phyloP scores from a whole-genome alignment of 2,797 vertebrate genomes.

The Rhynchonycteris naso region DNA sequence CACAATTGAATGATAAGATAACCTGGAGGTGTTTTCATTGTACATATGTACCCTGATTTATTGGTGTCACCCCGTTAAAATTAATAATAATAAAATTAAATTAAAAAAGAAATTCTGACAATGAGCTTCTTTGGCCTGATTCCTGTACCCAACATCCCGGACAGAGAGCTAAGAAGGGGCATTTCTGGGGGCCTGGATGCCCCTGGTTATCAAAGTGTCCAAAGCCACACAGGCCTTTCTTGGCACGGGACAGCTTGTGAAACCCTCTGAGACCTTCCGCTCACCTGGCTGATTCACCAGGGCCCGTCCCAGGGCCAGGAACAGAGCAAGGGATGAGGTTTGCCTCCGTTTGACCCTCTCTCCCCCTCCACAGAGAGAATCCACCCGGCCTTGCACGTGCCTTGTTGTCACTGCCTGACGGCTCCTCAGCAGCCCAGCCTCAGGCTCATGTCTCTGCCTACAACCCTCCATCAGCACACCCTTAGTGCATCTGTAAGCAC shows the following conservation, averaged over 20 bases:
- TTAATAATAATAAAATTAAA: too few species aligned
- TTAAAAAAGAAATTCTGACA: too few species aligned
- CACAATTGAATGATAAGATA: too few species aligned
- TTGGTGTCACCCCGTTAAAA: too few species aligned
- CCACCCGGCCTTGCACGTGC: background rate
- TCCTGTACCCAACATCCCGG: background rate
- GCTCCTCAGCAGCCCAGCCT: background rate
- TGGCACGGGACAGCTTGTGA: background rate
- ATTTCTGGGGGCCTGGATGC: background rate
- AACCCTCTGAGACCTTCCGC: background rate
- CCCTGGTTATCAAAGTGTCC: background rate
- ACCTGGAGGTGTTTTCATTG: too few species aligned
- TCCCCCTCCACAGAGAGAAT: background rate
- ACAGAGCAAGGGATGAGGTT: background rate
- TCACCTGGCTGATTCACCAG: background rate
- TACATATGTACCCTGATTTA: too few species aligned
- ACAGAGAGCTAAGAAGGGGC: background rate
- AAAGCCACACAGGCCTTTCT: background rate
- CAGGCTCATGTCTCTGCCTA: background rate
- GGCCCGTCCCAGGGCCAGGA: background rate
- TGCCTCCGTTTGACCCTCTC: background rate
- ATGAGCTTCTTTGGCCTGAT: background rate
- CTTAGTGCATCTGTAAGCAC: background rate
- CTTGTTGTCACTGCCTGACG: background rate
- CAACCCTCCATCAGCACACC: accelerated